These are phyloP conservation scores for Semnornis frantzii DNA, from an alignment of 2,113 vertebrate species.

Conservation along the genomic window DNA sequence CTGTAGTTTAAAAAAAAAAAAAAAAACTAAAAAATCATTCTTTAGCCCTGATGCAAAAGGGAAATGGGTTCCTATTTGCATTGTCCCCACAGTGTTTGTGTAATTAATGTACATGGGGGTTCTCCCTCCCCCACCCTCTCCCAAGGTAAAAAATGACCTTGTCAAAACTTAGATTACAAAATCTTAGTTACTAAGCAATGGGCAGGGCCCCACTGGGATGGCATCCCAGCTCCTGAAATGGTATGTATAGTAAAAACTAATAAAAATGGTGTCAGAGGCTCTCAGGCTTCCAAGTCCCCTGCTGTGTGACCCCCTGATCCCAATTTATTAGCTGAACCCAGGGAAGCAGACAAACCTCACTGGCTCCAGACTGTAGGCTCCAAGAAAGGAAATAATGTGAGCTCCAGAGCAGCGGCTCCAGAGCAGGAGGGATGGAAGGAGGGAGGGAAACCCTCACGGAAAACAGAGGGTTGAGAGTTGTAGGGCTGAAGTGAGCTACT, in stretches of 20 bases:
- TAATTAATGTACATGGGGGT: slow-evolving; percentile 82
- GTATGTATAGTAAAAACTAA: slow-evolving; percentile 84
- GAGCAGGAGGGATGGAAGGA: slow-evolving; percentile 44
- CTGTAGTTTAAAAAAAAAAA: neutral
- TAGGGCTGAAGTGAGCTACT: slow-evolving; percentile 44
- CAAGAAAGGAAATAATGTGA: slow-evolving; percentile 70
- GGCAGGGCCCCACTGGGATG: slow-evolving; percentile 79
- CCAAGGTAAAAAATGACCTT: slow-evolving; percentile 85
- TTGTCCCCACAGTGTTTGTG: slow-evolving; percentile 79
- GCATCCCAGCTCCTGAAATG: slow-evolving; percentile 77
- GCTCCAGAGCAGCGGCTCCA: slow-evolving; percentile 70
- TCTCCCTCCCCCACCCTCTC: slow-evolving; percentile 64
- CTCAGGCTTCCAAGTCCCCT: slow-evolving; percentile 82
- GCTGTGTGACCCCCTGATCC: slow-evolving; percentile 81
- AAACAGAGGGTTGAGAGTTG: slow-evolving; percentile 27
- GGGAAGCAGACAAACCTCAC: slow-evolving; percentile 80
- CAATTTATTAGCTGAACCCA: slow-evolving; percentile 85
- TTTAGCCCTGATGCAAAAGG: slow-evolving; percentile 36
- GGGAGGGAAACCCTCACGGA: slow-evolving; percentile 39
- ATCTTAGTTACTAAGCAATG: slow-evolving; percentile 82
- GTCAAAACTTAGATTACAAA: slow-evolving; percentile 84
- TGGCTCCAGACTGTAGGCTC: slow-evolving; percentile 83
- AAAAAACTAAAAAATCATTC: slow-evolving; percentile 25
- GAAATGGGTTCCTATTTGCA: slow-evolving; percentile 68
- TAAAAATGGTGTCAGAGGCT: slow-evolving; percentile 84